These are phyloP conservation scores for Tringa solitaria DNA, from an alignment of 2,113 vertebrate genomes.

Conservation along the genomic window DNA sequence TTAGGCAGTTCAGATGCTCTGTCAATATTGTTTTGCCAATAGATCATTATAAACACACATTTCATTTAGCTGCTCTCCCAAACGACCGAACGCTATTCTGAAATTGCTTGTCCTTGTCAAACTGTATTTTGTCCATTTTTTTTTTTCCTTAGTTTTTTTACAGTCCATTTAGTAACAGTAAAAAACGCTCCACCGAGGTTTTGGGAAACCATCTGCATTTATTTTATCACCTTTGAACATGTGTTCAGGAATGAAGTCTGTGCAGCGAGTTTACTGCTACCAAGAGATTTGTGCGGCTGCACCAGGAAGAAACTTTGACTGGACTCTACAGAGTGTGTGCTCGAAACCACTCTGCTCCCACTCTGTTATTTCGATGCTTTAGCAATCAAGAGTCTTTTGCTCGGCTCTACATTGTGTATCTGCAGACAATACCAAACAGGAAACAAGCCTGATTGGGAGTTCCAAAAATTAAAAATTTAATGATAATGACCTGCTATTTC, in stretches of 20 bases:
- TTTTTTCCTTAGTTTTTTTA: slow-evolving; percentile 2
- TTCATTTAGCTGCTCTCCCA: slow-evolving; percentile 24
- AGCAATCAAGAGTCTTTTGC: neutral
- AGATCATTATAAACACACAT: slow-evolving; percentile 33
- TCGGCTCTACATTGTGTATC: neutral
- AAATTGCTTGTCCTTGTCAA: slow-evolving; percentile 12
- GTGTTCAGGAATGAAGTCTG: slow-evolving; percentile 65
- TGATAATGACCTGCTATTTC: slow-evolving; percentile 7
- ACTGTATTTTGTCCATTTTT: neutral
- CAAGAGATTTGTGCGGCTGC: slow-evolving; percentile 60
- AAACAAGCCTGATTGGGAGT: slow-evolving; percentile 23
- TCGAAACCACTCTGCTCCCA: neutral
- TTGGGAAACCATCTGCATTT: slow-evolving; percentile 67
- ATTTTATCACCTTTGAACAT: slow-evolving; percentile 73
- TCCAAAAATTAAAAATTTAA: slow-evolving; percentile 31
- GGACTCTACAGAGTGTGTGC: slow-evolving; percentile 12
- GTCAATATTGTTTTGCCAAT: slow-evolving; percentile 40
- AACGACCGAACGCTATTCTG: neutral
- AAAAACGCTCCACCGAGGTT: slow-evolving; percentile 51
- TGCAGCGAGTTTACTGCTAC: slow-evolving; percentile 55
- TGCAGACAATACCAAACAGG: slow-evolving; percentile 35
- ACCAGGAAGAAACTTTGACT: slow-evolving; percentile 53
- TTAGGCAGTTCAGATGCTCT: slow-evolving; percentile 12
- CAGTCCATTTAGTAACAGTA: slow-evolving; percentile 37
- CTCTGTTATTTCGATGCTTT: neutral